Evolutionary conservation across 2,888 invertebrate genomes (phyloP).

Genomic region (Eupithecia pulchellata): DNA sequence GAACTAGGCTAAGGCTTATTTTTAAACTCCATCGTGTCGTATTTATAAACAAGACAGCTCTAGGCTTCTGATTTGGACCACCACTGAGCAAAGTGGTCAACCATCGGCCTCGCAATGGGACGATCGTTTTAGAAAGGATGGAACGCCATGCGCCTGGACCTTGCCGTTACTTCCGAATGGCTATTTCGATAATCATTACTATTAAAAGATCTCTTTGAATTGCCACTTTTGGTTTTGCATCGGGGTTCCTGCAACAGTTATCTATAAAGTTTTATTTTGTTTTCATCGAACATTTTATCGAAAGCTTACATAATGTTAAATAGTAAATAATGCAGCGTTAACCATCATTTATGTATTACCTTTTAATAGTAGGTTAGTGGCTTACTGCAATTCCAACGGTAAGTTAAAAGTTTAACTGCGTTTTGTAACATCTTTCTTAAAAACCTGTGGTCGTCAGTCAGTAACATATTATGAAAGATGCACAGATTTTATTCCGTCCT

Average conservation of each 20-base stretch:
- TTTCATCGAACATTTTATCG: too few species aligned
- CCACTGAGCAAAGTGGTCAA: constrained; percentile 48
- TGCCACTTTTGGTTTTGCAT: constrained; percentile 10
- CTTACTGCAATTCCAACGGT: too few species aligned
- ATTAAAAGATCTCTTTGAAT: constrained; percentile 10
- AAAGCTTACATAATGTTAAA: too few species aligned
- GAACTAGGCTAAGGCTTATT: too few species aligned
- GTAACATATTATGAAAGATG: too few species aligned
- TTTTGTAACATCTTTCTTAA: too few species aligned
- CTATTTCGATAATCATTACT: constrained; percentile 29
- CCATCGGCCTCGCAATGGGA: constrained; percentile 65
- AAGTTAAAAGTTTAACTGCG: too few species aligned
- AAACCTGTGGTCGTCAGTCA: too few species aligned
- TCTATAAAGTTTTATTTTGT: not conserved
- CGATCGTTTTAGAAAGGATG: constrained; percentile 71
- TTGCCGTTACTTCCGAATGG: constrained; percentile 63
- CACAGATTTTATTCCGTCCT: too few species aligned
- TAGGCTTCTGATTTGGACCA: constrained; percentile 42
- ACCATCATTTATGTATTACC: too few species aligned
- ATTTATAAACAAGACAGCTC: not conserved
- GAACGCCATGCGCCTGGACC: constrained; percentile 60
- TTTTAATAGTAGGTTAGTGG: too few species aligned
- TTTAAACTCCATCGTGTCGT: not conserved
- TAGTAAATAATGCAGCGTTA: too few species aligned
- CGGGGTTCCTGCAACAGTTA: not conserved